Conservation (phyloP, 2,797 vertebrate species). For the Pseudopleuronectes americanus region DNA sequence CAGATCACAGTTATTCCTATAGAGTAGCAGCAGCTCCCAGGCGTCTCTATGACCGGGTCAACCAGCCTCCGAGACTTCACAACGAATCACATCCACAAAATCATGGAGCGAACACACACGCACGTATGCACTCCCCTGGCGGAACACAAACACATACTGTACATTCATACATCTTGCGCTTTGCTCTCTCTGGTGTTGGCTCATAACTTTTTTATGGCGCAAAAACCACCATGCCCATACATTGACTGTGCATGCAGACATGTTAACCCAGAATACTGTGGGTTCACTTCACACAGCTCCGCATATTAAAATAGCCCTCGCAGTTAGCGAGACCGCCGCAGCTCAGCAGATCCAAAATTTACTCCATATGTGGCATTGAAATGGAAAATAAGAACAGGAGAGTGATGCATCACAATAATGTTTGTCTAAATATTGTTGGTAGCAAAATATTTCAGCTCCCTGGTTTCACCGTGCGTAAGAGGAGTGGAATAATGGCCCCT, state of each 20-base stretch:
- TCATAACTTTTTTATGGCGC: slow-evolving; percentile 62
- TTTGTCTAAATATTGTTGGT: slow-evolving; percentile 27
- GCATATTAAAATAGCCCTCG: slow-evolving; percentile 16
- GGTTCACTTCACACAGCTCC: slow-evolving; percentile 7
- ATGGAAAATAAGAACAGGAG: slow-evolving; percentile 47
- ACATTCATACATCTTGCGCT: slow-evolving; percentile 11
- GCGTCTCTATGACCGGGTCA: slow-evolving; percentile 47
- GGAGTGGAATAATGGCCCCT: slow-evolving; percentile 14
- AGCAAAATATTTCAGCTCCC: slow-evolving; percentile 27
- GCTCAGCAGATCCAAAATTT: slow-evolving; percentile 16
- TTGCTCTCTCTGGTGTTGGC: slow-evolving; percentile 11
- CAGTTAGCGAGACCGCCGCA: slow-evolving; percentile 18
- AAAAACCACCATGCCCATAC: slow-evolving; percentile 32
- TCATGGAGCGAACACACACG: slow-evolving; percentile 21
- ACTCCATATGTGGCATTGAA: slow-evolving; percentile 37
- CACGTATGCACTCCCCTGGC: background rate
- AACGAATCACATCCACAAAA: slow-evolving; percentile 50
- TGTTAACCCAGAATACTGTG: slow-evolving; percentile 46
- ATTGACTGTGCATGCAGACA: slow-evolving; percentile 35
- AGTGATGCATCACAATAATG: slow-evolving; percentile 36
- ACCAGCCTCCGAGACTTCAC: slow-evolving; percentile 50
- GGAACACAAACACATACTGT: background rate
- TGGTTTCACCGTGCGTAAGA: slow-evolving; percentile 10
- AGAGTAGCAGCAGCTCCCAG: slow-evolving; percentile 1
- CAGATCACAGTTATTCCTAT: background rate